Evolutionary conservation across 1,140 invertebrate genomes (phyloP), one percentile per base, ranked within the genome.

Genomic region (Meloidogyne floridensis): DNA sequence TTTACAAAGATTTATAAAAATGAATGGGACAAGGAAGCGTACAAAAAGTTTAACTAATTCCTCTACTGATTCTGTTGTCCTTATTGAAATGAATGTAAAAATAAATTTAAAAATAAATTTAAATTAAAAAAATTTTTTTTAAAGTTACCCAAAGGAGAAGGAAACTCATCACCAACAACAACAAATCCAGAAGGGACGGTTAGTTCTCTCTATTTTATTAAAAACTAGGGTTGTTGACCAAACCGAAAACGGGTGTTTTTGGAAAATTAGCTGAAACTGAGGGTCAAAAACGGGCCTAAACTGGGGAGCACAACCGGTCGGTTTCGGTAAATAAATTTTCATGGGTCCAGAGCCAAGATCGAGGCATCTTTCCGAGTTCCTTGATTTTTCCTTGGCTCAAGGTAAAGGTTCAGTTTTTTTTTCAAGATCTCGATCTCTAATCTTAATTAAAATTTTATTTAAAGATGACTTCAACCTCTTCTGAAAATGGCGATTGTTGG

Each of bases 21-120:
- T 65, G 59, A 65, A 65, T 65, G n/a, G 59, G n/a, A 18, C 59
- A 65, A 65, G 59, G n/a, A 65, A 65, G 5, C 59, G 59, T 5
- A 65, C 59, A 65, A 65, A 65, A 65, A 65, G 59, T 65, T 65
- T 65, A 65, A 65, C 59, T n/a, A 65, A 65, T 65, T 65, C 7
- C 15, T 65, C 56, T 59, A 4, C 13, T 59, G 11, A 59, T 15
- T 15, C 15, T 65, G 15, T 65, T 65, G 51, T 8, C 51, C 6
- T 54, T 54, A 3, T 65, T 6, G 59, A 65, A 65, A 65, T 65
- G 59, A 18, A 65, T 65, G 59, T 65, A 6, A n/a, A n/a, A 65
- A 65, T 11, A 65, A 65, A 65, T n/a, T n/a, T 4, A 15, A 15
- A 59, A 59, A 2, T 4, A 59, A 59, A 59, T 13, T 59, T 59